Conservation (phyloP, 2,888 invertebrate genomes). For the Capitulum mitella region DNA sequence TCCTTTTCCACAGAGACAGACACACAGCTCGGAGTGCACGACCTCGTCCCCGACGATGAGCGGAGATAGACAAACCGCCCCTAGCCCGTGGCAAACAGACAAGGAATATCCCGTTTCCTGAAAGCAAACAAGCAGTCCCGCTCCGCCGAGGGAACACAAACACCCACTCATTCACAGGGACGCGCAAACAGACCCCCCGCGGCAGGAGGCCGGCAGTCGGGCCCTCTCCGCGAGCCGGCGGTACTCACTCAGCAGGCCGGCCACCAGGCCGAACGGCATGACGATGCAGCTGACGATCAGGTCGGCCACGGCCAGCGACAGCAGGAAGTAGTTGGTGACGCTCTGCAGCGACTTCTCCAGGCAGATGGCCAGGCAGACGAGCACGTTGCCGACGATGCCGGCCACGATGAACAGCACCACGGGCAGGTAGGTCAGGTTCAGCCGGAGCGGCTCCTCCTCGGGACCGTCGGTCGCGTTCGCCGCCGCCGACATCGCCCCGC, state of each 20-base stretch:
- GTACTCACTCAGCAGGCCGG: conserved; percentile 80
- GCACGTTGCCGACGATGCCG: conserved; percentile 80
- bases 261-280: conserved; percentile 91
- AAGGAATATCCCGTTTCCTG: no score
- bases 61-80: no score
- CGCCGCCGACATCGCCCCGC: background rate
- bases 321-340: conserved; percentile 89
- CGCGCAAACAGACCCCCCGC: no score
- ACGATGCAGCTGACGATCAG: conserved; percentile 85
- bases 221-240: no score
- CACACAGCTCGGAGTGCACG: no score
- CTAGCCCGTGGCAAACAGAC: no score
- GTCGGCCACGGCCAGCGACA: conserved; percentile 89
- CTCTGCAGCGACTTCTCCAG: conserved; percentile 84
- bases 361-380: conserved; percentile 88
- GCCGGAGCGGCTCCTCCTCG: background rate
- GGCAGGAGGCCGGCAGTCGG: no score
- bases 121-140: no score
- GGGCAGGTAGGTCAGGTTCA: conserved; percentile 74
- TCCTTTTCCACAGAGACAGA: no score
- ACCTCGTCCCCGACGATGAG: no score
- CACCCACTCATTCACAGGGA: no score
- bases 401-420: conserved; percentile 77
- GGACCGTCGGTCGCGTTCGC: background rate
- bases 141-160: no score